These are phyloP conservation scores for Sisyra terminalis DNA, from an alignment of 2,888 invertebrate species.

Conservation along the genomic window DNA sequence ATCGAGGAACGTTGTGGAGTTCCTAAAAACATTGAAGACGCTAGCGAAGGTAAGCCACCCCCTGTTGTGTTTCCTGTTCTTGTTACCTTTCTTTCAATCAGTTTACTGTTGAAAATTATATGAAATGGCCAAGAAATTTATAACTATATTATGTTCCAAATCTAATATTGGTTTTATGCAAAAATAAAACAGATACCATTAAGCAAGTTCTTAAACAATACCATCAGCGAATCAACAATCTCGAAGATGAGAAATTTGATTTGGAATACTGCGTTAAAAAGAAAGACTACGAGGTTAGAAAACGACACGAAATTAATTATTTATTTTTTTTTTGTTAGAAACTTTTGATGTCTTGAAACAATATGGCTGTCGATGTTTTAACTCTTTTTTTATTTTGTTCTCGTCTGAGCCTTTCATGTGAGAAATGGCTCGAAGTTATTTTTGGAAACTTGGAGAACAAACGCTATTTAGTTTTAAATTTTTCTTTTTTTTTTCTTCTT, in stretches of 20 bases:
- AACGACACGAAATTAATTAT: conserved; percentile 11
- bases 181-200: conserved; percentile 41
- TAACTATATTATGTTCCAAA: too few species aligned
- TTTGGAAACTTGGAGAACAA: too few species aligned
- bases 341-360: too few species aligned
- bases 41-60: conserved; percentile 75
- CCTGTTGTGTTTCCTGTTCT: background rate
- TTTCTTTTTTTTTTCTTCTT: too few species aligned
- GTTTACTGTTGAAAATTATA: background rate
- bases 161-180: too few species aligned
- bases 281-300: conserved; percentile 95
- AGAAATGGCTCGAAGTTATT: too few species aligned
- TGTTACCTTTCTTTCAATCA: background rate
- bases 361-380: too few species aligned
- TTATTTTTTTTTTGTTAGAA: too few species aligned
- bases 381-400: too few species aligned
- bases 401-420: too few species aligned
- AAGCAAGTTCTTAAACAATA: conserved; percentile 66
- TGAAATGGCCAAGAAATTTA: background rate
- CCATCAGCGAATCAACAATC: conserved; percentile 69
- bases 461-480: too few species aligned
- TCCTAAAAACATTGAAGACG: conserved; percentile 78
- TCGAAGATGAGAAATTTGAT: conserved; percentile 96
- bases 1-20: conserved; percentile 91
- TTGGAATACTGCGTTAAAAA: conserved; percentile 94